Base-by-base conservation (phyloP, 2,113 vertebrate genomes). In the Gulo gulo region DNA sequence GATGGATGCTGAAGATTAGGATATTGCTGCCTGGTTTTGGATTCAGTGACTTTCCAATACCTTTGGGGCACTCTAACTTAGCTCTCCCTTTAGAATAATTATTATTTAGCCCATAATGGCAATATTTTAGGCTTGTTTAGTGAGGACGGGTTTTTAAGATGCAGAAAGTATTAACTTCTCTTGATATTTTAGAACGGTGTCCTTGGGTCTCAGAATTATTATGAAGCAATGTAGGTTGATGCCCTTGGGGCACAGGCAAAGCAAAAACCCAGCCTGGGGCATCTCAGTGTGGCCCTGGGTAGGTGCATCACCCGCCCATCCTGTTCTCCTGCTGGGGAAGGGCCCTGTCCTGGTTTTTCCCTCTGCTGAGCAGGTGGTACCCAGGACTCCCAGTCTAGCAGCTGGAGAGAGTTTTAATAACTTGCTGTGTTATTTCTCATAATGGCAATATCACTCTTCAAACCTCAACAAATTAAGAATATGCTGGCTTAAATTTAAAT, bases 141-240 rank as follows among this genome's bases (percentile, higher is more conserved):
- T 83, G 81, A 84, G 47, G 31, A 69, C 88, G 23, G 23, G 42
- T 52, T 91, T 96, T 88, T 95, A 93, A 95, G 78, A 74, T 57
- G 29, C 84, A 69, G 80, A 92, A 80, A 84, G 52, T 18, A 83
- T 95, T 71, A 10, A 15, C n/a, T 91, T 97, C 71, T 88, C 55
- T 88, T 45, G 50, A 34, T 91, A 79, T 65, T 89, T 97, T 59
- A 91, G 23, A 63, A 88, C 55, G 31, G 31, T 92, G 52, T 8
- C 29, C 42, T 83, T 47, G 73, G 20, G 57, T 83, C 61, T 92
- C 59, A 65, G 45, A 23, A 36, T 36, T 87, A 61, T 86, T 50
- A 79, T 29, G 39, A 91, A 88, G 39, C 45, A 76, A 26, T 88
- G 97, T 36, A 52, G n/a, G 42, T 39, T 69, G 83, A 69, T 47